Percentiles rank a stretch among this genome's conserved stretches.
phyloP scores from a whole-genome alignment of 2,888 invertebrate species.

The Coenonympha glycerion region DNA sequence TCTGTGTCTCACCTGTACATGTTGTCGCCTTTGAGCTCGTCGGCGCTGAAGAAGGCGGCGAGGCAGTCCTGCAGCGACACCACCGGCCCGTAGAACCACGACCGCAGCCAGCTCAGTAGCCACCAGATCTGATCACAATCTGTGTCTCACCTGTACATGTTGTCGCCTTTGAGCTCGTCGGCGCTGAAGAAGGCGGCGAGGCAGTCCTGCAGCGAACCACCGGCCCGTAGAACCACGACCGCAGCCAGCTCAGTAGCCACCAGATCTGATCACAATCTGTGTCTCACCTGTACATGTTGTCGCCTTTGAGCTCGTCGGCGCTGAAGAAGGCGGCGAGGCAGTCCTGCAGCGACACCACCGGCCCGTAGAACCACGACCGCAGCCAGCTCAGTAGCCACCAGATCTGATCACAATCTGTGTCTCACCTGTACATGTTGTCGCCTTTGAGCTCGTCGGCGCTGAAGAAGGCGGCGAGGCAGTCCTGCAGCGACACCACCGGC shows the following conservation, averaged over 20 bases:
- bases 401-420: conserved; percentile 65
- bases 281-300: conserved; percentile 99
- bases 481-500: conserved; percentile 92
- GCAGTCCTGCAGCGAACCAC: conserved; percentile 95
- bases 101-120: conserved; percentile 89
- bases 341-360: conserved; percentile 92
- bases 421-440: conserved; percentile 99
- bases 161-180: conserved; percentile 98
- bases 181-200: conserved; percentile 98
- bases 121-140: conserved; percentile 83
- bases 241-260: conserved; percentile 92
- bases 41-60: conserved; percentile 98
- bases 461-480: conserved; percentile 98
- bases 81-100: conserved; percentile 96
- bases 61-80: conserved; percentile 96
- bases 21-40: conserved; percentile 98
- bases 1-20: too few relatives aligned
- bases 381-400: conserved; percentile 94
- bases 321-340: conserved; percentile 98
- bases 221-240: conserved; percentile 96
- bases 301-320: conserved; percentile 97
- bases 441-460: conserved; percentile 98
- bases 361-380: conserved; percentile 95
- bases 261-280: conserved; percentile 77
- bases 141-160: conserved; percentile 99